Base-by-base conservation (phyloP, 2,797 vertebrate species). In the Hemibagrus guttatus region DNA sequence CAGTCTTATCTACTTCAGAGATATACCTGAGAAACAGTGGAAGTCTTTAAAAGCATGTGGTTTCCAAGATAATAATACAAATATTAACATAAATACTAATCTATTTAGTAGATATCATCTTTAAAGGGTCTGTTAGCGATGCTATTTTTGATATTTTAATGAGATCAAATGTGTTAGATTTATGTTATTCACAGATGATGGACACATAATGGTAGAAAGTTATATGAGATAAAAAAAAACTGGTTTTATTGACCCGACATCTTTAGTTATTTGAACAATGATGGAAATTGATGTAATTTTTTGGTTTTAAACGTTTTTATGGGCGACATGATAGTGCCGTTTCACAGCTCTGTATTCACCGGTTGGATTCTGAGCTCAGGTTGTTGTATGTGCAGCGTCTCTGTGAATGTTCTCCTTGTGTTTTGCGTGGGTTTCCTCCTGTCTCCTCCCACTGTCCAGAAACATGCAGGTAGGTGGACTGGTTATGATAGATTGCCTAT, bases 401-500 rank as follows among this genome's bases (percentile, higher is more conserved):
- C 59, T 64, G 59, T 63, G 79, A 23, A 1, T 81, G 58, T 19
- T 63, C 39, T 31, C 52, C 39, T 63, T 81, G 59, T 64, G 42
- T 64, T 81, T 81, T 13, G 42, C 31, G 26, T 82, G 61, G 63
- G 81, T 31, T 52, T 68, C 46, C 17, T 82, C 39, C 23, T 66
- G 26, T 21, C 23, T 52, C 26, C n/a, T 49, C 59, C 9, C 35
- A 39, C 56, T 39, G 31, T 26, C 12, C 78, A 42, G 31, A 80
- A 80, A 61, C 52, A 78, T 66, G 42, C 26, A 66, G 46, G 80
- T 82, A 66, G 42, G 61, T 82, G 80, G 61, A 82, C 21, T 81
- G 58, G 79, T 13, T n/a, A 49, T 81, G 79, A 14, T 61, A n/a
- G 39, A 49, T 42, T 66, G 16, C n/a, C 26, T 23, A n/a, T 52